Conservation (phyloP, 2,888 invertebrate species). For the Hypena proboscidalis region DNA sequence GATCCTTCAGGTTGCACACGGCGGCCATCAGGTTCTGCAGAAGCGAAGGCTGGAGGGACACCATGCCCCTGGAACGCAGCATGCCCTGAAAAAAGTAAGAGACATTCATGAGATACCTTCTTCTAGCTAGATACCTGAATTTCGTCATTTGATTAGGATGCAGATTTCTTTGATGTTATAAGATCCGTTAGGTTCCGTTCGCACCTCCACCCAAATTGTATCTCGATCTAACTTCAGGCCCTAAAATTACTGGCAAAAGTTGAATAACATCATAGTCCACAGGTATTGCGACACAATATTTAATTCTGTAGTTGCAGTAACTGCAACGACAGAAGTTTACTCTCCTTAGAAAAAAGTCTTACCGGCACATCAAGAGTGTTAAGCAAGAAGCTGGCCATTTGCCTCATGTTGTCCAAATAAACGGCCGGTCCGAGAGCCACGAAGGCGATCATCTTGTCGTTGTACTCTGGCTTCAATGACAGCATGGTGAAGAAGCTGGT, state of each 20-base stretch:
- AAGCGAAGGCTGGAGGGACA: slow-evolving; percentile 50
- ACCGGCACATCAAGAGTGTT: slow-evolving; percentile 61
- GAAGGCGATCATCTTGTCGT: slow-evolving; percentile 78
- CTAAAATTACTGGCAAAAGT: no score
- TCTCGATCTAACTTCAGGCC: no score
- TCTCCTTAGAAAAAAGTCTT: no score
- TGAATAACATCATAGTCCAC: no score
- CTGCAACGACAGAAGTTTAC: no score
- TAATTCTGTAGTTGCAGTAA: no score
- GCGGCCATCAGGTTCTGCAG: slow-evolving; percentile 51
- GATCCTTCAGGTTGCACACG: slow-evolving; percentile 56
- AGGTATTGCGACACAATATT: no score
- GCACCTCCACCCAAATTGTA: no score
- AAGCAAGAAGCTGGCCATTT: slow-evolving; percentile 48
- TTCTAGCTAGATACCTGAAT: no score
- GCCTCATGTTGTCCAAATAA: slow-evolving; percentile 66
- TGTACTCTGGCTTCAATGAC: slow-evolving; percentile 82
- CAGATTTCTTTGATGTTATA: no score
- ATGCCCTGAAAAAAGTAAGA: slow-evolving; percentile 48
- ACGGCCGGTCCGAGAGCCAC: slow-evolving; percentile 83
- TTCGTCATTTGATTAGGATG: no score
- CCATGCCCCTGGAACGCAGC: slow-evolving; percentile 57
- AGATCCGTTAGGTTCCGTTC: no score
- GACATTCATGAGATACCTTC: slow-evolving; percentile 3
- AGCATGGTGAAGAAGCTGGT: slow-evolving; percentile 84